Conservation (phyloP, 1,140 invertebrate genomes). For the Doryteuthis pealeii region DNA sequence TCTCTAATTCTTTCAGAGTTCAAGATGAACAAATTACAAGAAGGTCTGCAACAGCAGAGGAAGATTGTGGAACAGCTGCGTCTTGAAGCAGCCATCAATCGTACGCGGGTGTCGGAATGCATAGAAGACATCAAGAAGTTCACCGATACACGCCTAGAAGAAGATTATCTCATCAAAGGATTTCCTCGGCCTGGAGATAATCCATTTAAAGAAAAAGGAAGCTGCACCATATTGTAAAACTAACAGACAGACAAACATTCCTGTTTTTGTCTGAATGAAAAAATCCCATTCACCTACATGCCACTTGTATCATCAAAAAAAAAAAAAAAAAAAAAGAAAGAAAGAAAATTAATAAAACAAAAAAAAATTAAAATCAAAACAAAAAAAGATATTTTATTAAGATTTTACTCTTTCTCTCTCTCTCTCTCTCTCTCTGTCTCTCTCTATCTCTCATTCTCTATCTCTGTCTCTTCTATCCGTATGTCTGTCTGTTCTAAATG, state of each 20-base stretch:
- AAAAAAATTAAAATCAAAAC: too few relatives aligned
- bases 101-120: constrained; percentile 84
- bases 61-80: constrained; percentile 90
- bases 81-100: constrained; percentile 85
- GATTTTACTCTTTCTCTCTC: too few relatives aligned
- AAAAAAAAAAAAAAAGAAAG: too few relatives aligned
- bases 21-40: constrained; percentile 55
- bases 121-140: constrained; percentile 83
- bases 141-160: constrained; percentile 88
- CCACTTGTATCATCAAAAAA: too few relatives aligned
- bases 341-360: too few relatives aligned
- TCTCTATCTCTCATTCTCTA: too few relatives aligned
- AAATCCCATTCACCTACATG: neutral
- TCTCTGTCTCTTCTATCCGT: too few relatives aligned
- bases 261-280: neutral
- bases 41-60: constrained; percentile 73
- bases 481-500: too few relatives aligned
- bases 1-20: neutral
- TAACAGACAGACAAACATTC: neutral
- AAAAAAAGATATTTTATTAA: too few relatives aligned
- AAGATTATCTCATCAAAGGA: constrained; percentile 92
- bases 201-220: constrained; percentile 95
- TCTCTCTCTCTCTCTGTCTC: too few relatives aligned
- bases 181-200: constrained; percentile 96
- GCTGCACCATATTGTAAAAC: constrained; percentile 78